A percentile compares a stretch with the other conserved stretches of the same genome.
These are phyloP conservation scores for Esox lucius DNA, from an alignment of 2,797 vertebrate species.

Conservation along the genomic window DNA sequence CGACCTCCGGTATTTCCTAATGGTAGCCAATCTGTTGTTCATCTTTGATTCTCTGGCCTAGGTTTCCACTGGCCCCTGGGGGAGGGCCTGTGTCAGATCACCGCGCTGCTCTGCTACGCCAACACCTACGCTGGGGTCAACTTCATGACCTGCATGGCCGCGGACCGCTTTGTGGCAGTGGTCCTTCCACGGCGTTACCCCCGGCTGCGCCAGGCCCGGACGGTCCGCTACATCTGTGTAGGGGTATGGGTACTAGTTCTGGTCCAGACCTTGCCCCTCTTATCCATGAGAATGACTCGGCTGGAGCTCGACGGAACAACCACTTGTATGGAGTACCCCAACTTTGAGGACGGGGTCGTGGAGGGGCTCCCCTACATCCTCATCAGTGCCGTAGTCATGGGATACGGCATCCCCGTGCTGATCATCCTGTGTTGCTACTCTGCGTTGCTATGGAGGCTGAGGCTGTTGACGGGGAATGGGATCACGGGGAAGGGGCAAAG, in stretches of 20 bases:
- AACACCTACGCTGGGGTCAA: conserved; percentile 72
- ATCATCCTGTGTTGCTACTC: background rate
- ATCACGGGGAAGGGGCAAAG: background rate
- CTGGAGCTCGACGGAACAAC: conserved; percentile 16
- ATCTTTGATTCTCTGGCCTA: background rate
- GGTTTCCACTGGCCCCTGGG: conserved; percentile 69
- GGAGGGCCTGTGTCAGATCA: conserved; percentile 63
- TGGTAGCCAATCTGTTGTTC: background rate
- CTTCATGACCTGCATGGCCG: conserved; percentile 70
- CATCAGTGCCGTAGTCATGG: background rate
- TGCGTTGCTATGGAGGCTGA: background rate
- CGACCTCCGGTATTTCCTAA: background rate
- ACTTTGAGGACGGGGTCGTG: conserved; percentile 42
- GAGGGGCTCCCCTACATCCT: background rate
- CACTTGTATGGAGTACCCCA: conserved; percentile 73
- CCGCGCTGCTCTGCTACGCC: conserved; percentile 65
- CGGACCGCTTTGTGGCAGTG: conserved; percentile 61
- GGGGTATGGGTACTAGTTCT: conserved; percentile 35
- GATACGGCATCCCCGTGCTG: background rate
- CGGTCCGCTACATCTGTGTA: background rate
- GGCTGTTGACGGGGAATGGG: background rate
- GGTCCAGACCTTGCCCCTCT: conserved; percentile 49
- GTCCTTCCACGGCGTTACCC: background rate
- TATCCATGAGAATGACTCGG: background rate
- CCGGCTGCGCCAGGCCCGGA: background rate